Conservation (phyloP, 2,888 invertebrate species). For the Chydorus sphaericus region DNA sequence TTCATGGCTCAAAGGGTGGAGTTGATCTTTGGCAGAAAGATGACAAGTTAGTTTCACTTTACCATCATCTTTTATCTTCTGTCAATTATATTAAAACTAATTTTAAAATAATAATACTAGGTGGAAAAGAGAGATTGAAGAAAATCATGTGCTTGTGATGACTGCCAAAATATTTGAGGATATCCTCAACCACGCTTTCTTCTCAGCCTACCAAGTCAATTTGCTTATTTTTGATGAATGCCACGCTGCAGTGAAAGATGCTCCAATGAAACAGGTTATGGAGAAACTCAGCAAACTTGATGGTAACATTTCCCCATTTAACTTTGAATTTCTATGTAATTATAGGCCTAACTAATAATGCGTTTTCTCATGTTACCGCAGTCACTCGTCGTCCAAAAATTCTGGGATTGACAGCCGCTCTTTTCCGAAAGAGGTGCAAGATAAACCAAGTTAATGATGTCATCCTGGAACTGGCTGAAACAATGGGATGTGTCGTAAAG, state of each 20-base stretch:
- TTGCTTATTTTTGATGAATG: slow-evolving; percentile 90
- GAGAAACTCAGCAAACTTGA: slow-evolving; percentile 24
- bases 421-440: slow-evolving; percentile 57
- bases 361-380: not conserved
- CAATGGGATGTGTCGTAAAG: slow-evolving; percentile 33
- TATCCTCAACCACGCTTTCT: slow-evolving; percentile 43
- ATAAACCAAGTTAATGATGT: slow-evolving; percentile 37
- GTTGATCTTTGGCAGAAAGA: slow-evolving; percentile 23
- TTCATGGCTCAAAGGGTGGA: slow-evolving; percentile 24
- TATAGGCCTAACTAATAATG: not conserved
- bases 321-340: not conserved
- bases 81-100: not conserved
- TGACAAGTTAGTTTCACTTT: slow-evolving; percentile 12
- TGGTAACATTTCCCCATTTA: not conserved
- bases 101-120: slow-evolving; percentile 24
- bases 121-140: slow-evolving; percentile 48
- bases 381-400: slow-evolving; percentile 43
- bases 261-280: slow-evolving; percentile 62
- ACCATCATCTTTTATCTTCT: not conserved
- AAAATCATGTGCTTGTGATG: slow-evolving; percentile 58
- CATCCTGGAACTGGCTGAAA: slow-evolving; percentile 47
- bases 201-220: slow-evolving; percentile 40
- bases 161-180: slow-evolving; percentile 70
- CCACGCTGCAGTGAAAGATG: slow-evolving; percentile 66
- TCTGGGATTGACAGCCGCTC: slow-evolving; percentile 71